Evolutionary conservation across 1,140 invertebrate species (phyloP).

Genomic region (Eupristina koningsbergeri): DNA sequence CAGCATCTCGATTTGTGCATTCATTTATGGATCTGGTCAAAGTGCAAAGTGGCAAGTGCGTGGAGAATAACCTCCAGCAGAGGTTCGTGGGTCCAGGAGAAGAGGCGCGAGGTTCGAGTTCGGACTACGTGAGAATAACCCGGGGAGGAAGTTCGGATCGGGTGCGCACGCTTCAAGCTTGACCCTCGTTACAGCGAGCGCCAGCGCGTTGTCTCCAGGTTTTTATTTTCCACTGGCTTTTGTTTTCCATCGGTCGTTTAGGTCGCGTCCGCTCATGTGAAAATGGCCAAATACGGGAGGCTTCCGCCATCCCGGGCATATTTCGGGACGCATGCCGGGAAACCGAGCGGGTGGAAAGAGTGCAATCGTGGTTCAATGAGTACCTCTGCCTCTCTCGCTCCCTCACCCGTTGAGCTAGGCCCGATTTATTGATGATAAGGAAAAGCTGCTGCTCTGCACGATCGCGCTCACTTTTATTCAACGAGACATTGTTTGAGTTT

Average conservation of each 20-base stretch:
- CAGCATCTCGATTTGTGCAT: not conserved
- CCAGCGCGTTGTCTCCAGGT: slow-evolving; percentile 1
- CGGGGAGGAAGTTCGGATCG: not conserved
- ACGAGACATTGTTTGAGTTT: slow-evolving; percentile 24
- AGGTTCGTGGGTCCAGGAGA: not conserved
- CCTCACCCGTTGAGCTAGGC: slow-evolving; percentile 18
- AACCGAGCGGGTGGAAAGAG: not conserved
- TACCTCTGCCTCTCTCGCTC: too few species aligned
- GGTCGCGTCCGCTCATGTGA: slow-evolving; percentile 16
- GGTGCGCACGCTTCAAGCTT: slow-evolving; percentile 41
- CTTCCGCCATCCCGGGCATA: not conserved
- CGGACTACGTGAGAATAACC: slow-evolving; percentile 44
- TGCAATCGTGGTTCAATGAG: too few species aligned
- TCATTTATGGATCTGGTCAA: not conserved
- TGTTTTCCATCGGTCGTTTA: slow-evolving; percentile 9
- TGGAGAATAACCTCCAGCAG: not conserved
- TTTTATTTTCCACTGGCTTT: slow-evolving; percentile 45
- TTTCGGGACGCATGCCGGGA: not conserved
- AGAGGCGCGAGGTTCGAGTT: not conserved
- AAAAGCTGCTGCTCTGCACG: not conserved
- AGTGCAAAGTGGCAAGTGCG: not conserved
- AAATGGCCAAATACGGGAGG: slow-evolving; percentile 48
- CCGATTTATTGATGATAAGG: slow-evolving; percentile 48
- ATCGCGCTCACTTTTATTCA: slow-evolving; percentile 19
- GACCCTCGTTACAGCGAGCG: slow-evolving; percentile 46